phyloP scores from a whole-genome alignment of 1,140 invertebrate genomes.

The Drosophila setifemur region DNA sequence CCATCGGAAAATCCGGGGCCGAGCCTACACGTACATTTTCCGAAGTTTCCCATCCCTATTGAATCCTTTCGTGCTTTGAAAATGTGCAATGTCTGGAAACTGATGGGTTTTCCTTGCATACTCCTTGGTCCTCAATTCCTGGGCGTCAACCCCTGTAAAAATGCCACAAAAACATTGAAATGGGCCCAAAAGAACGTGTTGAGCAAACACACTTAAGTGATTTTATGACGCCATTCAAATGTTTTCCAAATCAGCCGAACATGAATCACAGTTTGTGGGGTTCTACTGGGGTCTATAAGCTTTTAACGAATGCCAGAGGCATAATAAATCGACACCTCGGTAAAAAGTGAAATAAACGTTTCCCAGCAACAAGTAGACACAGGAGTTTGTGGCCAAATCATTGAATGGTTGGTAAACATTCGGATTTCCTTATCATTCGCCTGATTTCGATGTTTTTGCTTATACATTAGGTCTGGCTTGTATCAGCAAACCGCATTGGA shows the following conservation, averaged over 20 bases:
- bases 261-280: slow-evolving; percentile 15
- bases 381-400: slow-evolving; percentile 26
- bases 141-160: slow-evolving; percentile 48
- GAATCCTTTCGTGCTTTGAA: slow-evolving; percentile 14
- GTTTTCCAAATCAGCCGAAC: slow-evolving; percentile 64
- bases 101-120: slow-evolving; percentile 19
- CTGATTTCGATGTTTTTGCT: too few relatives aligned
- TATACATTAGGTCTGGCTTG: too few relatives aligned
- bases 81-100: slow-evolving; percentile 46
- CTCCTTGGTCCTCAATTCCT: slow-evolving; percentile 18
- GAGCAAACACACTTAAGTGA: slow-evolving; percentile 68
- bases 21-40: slow-evolving; percentile 30
- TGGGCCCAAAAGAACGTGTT: slow-evolving; percentile 34
- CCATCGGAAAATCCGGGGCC: slow-evolving; percentile 32
- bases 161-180: slow-evolving; percentile 49
- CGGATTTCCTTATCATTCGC: slow-evolving; percentile 9
- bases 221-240: slow-evolving; percentile 74
- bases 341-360: slow-evolving; percentile 37
- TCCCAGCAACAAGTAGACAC: slow-evolving; percentile 65
- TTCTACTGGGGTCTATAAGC: slow-evolving; percentile 41
- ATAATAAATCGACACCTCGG: slow-evolving; percentile 6
- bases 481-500: too few relatives aligned
- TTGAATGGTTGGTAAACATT: slow-evolving; percentile 1
- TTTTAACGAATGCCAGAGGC: slow-evolving; percentile 25
- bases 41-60: slow-evolving; percentile 4